Evolutionary conservation across 2,113 vertebrate genomes (phyloP), one percentile per base, ranked within the genome.

Genomic region (Salvelinus fontinalis): DNA sequence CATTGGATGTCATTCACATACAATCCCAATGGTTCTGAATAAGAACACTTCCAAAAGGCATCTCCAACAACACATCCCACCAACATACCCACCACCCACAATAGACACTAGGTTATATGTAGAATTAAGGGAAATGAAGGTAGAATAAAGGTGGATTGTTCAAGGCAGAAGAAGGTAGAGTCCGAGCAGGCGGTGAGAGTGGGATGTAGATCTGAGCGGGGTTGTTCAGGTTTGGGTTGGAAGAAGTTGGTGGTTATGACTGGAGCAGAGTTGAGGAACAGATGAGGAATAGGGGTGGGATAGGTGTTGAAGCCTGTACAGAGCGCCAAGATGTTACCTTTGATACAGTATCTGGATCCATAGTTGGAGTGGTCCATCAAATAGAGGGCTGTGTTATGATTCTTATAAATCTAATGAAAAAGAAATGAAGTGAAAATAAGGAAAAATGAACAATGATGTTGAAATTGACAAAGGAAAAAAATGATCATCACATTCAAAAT

Each of bases 321-420:
- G 57, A 39, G 8, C 39, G 7, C 39, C 39, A 39, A 39, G 39
- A 81, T 80, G 84, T 91, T 91, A 92, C 90, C 89, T 90, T 85
- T 5, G 1, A 80, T 76, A 44, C 39, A 44, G 39, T 44, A 75
- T 83, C 80, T 72, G 84, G 86, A 70, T 92, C 91, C 90, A 90
- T 75, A 87, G 91, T 71, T 89, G 88, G 76, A 85, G 91, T 74
- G 89, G 87, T 90, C 90, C 91, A 85, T 90, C 90, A 90, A 90
- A 88, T 84, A 88, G 83, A 77, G 83, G 85, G 80, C 83, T 86
- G 90, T 89, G 85, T 86, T 88, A 92, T 88, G 89, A 90, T 74
- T 89, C 86, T 89, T 87, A 91, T 78, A 88, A 87, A 91, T 90
- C 89, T 90, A 90, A 91, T 90, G 79, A 92, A 91, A 90, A 90